A percentile compares a stretch with the other conserved stretches of the same genome.
Evolutionary conservation across 2,113 vertebrate species (phyloP).

Genomic region (Alouatta palliata): DNA sequence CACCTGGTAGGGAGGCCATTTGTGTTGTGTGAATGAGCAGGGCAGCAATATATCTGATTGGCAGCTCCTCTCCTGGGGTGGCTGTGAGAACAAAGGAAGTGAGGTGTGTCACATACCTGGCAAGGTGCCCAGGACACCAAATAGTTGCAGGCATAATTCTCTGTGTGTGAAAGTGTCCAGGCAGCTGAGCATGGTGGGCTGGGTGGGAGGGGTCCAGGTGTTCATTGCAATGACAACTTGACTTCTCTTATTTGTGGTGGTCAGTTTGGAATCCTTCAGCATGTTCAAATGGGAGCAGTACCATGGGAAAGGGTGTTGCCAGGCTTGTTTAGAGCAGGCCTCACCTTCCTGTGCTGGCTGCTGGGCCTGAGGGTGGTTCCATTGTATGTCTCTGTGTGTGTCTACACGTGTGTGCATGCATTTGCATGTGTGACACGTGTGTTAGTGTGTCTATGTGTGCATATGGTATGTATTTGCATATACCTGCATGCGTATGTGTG

Average conservation of each 20-base stretch:
- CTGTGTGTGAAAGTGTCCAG: neutral
- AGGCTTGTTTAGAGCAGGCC: neutral
- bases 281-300: accelerated
- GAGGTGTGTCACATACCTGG: neutral
- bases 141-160: neutral
- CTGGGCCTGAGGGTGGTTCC: too few species aligned
- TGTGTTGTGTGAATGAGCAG: too few species aligned
- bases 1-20: too few species aligned
- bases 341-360: neutral
- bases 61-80: neutral
- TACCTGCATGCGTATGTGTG: neutral
- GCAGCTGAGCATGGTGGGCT: neutral
- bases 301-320: accelerated
- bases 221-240: neutral
- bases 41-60: accelerated
- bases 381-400: neutral
- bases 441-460: neutral
- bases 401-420: accelerated
- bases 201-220: neutral
- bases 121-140: neutral
- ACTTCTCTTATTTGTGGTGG: accelerated
- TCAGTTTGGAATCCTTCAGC: neutral
- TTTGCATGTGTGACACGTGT: neutral
- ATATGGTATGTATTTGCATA: neutral
- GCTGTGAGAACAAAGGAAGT: neutral